A percentile compares a stretch with the other conserved stretches of the same genome.
Evolutionary conservation across 2,888 invertebrate genomes (phyloP).

Genomic region (Helobdella robusta): DNA sequence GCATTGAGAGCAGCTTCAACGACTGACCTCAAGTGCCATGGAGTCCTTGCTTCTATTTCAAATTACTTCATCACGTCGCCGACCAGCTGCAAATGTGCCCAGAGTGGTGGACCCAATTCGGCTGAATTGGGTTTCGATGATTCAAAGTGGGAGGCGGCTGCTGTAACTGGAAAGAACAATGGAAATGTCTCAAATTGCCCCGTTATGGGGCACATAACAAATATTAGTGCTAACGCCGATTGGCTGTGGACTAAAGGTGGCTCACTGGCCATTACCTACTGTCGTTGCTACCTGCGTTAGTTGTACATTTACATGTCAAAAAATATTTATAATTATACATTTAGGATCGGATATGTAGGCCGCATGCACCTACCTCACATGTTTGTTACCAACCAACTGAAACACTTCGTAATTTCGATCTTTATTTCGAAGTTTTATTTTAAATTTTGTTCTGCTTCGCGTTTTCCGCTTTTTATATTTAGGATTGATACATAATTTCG

Average conservation of each 20-base stretch:
- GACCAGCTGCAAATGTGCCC: background rate
- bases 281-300: background rate
- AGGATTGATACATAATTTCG: too few relatives aligned
- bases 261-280: background rate
- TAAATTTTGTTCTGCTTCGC: background rate
- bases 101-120: background rate
- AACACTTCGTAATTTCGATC: too few relatives aligned
- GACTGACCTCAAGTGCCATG: background rate
- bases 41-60: background rate
- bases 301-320: background rate
- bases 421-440: too few relatives aligned
- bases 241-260: background rate
- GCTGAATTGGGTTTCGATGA: background rate
- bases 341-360: too few relatives aligned
- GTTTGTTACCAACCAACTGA: too few relatives aligned
- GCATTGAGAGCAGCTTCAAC: background rate
- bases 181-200: background rate
- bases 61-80: background rate
- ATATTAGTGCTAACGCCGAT: background rate
- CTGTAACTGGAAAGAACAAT: background rate
- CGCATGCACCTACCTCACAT: too few relatives aligned
- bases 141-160: background rate
- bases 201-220: background rate
- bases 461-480: too few relatives aligned
- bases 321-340: too few relatives aligned